Base-by-base conservation (phyloP, 2,797 vertebrate species). In the Anolis apletophallus region DNA sequence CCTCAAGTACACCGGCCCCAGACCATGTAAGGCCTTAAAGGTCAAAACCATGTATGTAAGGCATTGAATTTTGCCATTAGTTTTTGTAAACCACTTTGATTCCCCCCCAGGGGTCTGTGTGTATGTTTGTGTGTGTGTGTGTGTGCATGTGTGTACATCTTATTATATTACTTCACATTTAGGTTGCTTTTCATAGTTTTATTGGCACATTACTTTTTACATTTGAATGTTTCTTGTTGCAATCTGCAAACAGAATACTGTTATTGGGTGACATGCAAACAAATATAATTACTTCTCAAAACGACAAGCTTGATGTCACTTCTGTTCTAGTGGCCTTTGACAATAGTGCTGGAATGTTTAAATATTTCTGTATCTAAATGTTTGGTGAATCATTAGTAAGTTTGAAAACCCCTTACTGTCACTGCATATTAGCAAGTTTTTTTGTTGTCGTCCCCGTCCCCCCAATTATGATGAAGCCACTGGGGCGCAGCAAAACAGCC, bases 381-480 rank as follows among this genome's bases (percentile, higher is more conserved):
- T 46, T 80, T 19, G n/a, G 59, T 46, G 57, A 68, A 13, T 17
- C 55, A 68, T 10, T 34, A 67, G 81, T 86, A 89, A 32, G 85
- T 55, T 29, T 69, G 40, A 83, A 78, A 76, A 89, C 6, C 85
- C 3, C 40, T 79, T 59, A 80, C n/a, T 54, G 54, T 72, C 82
- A 88, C 79, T 89, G 91, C 61, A 88, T 40, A 80, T 92, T 68
- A 40, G 57, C 5, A 55, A 6, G 78, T 40, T 40, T n/a, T n/a
- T n/a, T n/a, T 50, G 36, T 64, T 80, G 0, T 26, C 26, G 6
- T 29, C 6, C 40, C 5, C 19, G 2, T 2, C 26, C 40, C 40
- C 40, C 40, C 40, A 36, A 64, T 40, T 86, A 23, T 68, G 40
- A 74, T 13, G 0, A 29, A 82, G 59, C 3, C 36, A 57, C 59